phyloP scores from a whole-genome alignment of 2,888 invertebrate genomes.

The Cantharis lateralis region DNA sequence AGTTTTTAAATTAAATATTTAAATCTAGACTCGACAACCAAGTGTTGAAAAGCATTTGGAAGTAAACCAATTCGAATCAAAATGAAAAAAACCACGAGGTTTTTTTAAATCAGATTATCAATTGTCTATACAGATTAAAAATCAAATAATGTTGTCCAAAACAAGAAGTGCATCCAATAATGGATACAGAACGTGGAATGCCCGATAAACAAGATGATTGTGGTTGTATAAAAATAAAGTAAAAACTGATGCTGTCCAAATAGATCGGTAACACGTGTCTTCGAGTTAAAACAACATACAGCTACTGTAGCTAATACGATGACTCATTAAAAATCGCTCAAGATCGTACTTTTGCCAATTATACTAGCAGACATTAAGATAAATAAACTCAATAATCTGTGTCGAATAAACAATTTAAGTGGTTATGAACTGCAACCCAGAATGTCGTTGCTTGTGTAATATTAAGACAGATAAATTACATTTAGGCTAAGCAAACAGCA shows the following conservation, averaged over 20 bases:
- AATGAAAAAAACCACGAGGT: background rate
- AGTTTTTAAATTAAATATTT: background rate
- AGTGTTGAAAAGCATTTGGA: background rate
- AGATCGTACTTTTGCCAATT: background rate
- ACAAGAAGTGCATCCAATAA: background rate
- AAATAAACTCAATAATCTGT: background rate
- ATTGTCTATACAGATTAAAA: background rate
- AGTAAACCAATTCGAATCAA: background rate
- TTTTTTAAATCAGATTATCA: too few relatives aligned
- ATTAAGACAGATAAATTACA: background rate
- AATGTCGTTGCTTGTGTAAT: background rate
- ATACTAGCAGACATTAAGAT: background rate
- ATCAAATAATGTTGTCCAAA: background rate
- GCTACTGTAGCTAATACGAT: background rate
- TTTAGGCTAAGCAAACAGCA: background rate
- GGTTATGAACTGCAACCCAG: background rate
- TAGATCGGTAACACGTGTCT: background rate
- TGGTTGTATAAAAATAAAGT: background rate
- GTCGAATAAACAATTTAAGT: background rate
- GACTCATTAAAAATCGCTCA: background rate
- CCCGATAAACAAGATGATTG: background rate
- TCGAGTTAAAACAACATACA: background rate
- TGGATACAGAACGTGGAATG: background rate
- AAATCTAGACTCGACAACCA: background rate
- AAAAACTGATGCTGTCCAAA: background rate